Conservation (phyloP, 2,797 vertebrate species). For the Anolis apletophallus region DNA sequence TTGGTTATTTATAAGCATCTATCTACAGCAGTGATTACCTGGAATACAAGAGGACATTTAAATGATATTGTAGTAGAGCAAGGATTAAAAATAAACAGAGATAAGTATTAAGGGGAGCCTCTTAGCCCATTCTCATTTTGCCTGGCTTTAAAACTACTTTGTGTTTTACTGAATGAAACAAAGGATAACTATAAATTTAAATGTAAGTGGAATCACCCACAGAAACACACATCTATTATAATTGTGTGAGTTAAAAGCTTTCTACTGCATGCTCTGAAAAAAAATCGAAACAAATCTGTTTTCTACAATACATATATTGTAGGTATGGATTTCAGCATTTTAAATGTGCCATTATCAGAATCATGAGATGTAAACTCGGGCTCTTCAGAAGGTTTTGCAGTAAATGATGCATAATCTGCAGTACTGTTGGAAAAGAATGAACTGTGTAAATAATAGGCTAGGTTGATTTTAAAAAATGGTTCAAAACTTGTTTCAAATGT, state of each 20-base stretch:
- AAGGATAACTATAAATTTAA: slow-evolving; percentile 26
- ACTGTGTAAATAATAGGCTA: slow-evolving; percentile 3
- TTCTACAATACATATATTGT: not conserved
- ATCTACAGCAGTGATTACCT: not conserved
- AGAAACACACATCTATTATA: slow-evolving; percentile 21
- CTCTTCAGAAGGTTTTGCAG: not conserved
- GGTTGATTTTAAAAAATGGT: too few species aligned
- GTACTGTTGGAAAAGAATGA: not conserved
- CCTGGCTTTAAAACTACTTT: slow-evolving; percentile 7
- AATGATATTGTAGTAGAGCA: not conserved
- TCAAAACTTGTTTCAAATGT: too few species aligned
- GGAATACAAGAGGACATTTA: slow-evolving; percentile 1
- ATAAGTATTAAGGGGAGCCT: not conserved
- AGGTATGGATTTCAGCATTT: slow-evolving; percentile 4
- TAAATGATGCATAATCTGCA: not conserved
- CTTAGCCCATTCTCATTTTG: slow-evolving; percentile 2
- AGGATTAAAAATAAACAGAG: slow-evolving; percentile 10
- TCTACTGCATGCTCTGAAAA: not conserved
- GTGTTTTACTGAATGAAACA: slow-evolving; percentile 16
- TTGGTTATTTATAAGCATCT: slow-evolving; percentile 16
- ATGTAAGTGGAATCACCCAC: not conserved
- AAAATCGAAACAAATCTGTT: not conserved
- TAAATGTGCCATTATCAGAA: slow-evolving; percentile 9
- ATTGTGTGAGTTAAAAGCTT: slow-evolving; percentile 8
- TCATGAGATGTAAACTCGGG: slow-evolving; percentile 3